Percentiles rank a stretch among this genome's conserved stretches.
Conservation (phyloP, 2,888 invertebrate genomes). For the Campoplex capitator region DNA sequence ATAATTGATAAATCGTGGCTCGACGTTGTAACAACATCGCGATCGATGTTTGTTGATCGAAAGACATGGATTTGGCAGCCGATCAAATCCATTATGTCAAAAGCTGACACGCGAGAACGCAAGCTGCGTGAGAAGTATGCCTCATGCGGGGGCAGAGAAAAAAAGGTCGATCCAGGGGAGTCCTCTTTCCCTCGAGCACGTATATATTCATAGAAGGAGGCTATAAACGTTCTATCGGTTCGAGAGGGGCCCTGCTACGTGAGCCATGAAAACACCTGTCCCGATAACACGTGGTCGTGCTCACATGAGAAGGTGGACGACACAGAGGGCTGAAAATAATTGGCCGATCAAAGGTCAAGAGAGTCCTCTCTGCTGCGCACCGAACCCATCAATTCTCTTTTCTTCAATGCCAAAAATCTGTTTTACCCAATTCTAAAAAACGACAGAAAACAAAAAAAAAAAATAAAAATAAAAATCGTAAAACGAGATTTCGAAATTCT, state of each 20-base stretch:
- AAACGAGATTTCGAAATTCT: background rate
- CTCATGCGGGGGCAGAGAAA: background rate
- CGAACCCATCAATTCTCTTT: background rate
- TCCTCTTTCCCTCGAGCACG: conserved; percentile 14
- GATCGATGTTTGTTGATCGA: conserved; percentile 28
- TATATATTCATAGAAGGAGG: conserved; percentile 45
- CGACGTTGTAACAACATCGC: background rate
- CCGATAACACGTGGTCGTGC: conserved; percentile 56
- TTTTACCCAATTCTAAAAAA: background rate
- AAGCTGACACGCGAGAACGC: conserved; percentile 64
- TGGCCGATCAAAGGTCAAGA: background rate
- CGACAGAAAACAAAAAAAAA: background rate
- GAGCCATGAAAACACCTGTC: conserved; percentile 60
- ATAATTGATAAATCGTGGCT: background rate
- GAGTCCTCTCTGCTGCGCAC: background rate
- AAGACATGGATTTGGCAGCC: conserved; percentile 54
- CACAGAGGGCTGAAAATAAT: background rate
- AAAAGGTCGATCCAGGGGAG: background rate
- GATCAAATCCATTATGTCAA: conserved; percentile 39
- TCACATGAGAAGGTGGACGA: conserved; percentile 47
- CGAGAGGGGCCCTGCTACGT: conserved; percentile 46
- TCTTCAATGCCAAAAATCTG: background rate
- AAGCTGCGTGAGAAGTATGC: conserved; percentile 66
- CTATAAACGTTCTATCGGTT: conserved; percentile 33
- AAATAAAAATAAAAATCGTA: background rate